These are phyloP conservation scores for Ailurus styani DNA, from an alignment of 2,113 vertebrate genomes.

Conservation along the genomic window DNA sequence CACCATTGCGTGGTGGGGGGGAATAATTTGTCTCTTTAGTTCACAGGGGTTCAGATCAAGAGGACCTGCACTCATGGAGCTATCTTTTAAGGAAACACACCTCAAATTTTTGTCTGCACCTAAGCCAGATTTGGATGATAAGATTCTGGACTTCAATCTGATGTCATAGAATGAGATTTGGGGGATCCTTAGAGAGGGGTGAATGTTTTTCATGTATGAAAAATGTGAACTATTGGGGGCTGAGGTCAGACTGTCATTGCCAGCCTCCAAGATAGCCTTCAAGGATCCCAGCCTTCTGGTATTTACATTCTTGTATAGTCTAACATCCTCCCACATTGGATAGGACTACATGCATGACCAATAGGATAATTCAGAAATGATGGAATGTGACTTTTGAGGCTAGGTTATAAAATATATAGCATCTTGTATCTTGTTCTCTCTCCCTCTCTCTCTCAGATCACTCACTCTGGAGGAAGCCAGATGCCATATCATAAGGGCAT, in stretches of 20 bases:
- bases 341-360: not conserved
- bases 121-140: not conserved
- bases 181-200: not conserved
- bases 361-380: not conserved
- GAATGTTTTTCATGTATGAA: not conserved
- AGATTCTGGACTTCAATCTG: not conserved
- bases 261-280: not conserved
- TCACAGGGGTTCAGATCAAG: not conserved
- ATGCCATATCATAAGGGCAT: no score
- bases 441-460: not conserved
- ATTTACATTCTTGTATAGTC: not conserved
- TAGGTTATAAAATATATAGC: not conserved
- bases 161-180: not conserved
- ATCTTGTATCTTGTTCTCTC: not conserved
- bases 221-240: not conserved
- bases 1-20: fast-evolving
- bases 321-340: not conserved
- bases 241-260: not conserved
- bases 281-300: not conserved
- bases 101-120: not conserved
- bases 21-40: not conserved
- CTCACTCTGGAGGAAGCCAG: not conserved
- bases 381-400: not conserved
- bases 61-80: not conserved
- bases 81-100: not conserved